Conservation (phyloP, 1,140 invertebrate species). For the Hycleus phaleratus region DNA sequence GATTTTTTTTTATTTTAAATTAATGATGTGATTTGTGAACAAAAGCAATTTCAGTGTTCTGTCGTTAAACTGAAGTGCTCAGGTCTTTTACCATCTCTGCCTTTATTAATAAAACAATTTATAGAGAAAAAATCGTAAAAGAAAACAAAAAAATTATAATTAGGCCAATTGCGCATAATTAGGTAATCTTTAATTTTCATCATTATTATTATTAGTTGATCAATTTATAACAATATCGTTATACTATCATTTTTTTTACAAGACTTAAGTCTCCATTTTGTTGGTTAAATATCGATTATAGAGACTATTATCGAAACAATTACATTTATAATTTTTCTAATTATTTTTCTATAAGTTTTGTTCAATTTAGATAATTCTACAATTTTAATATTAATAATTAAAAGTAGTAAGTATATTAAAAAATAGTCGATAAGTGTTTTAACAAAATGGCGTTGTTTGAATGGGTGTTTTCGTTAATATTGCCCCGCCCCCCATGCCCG, state of each 20-base stretch:
- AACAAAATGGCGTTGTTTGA: slow-evolving; percentile 19
- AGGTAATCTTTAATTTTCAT: slow-evolving; percentile 14
- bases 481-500: too few species aligned
- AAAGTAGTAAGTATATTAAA: neutral
- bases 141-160: slow-evolving; percentile 5
- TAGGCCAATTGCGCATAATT: slow-evolving; percentile 19
- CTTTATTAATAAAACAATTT: slow-evolving; percentile 13
- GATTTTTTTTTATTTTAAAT: slow-evolving; percentile 16
- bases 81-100: slow-evolving; percentile 28
- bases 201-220: neutral
- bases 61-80: slow-evolving; percentile 21
- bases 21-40: slow-evolving; percentile 12
- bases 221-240: neutral
- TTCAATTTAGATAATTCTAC: too few species aligned
- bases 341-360: too few species aligned
- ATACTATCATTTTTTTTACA: neutral
- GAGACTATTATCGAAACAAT: too few species aligned
- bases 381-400: too few species aligned
- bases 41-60: slow-evolving; percentile 26
- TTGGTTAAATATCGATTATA: too few species aligned
- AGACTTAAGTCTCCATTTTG: neutral
- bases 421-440: slow-evolving; percentile 18
- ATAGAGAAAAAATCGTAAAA: neutral
- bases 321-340: too few species aligned
- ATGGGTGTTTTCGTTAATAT: slow-evolving; percentile 7